These are phyloP conservation scores for Latrodectus hesperus DNA, from an alignment of 2,888 invertebrate genomes.

Conservation along the genomic window DNA sequence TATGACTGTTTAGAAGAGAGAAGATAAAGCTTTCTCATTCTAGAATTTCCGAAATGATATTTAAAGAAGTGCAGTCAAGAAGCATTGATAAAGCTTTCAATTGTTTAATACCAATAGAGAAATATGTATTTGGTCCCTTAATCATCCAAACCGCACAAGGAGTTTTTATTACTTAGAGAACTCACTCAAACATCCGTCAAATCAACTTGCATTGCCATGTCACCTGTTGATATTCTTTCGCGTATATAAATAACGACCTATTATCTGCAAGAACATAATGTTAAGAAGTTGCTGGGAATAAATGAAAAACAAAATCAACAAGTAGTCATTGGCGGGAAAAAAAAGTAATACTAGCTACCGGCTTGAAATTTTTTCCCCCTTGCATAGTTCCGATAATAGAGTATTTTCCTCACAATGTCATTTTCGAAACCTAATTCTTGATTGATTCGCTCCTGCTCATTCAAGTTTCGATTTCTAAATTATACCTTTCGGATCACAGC, in stretches of 20 bases:
- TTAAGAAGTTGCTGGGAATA: constrained; percentile 22
- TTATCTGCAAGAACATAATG: constrained; percentile 50
- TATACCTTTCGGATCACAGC: constrained; percentile 46
- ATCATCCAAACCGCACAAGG: constrained; percentile 53
- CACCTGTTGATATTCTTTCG: constrained; percentile 51
- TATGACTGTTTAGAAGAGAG: too few relatives aligned
- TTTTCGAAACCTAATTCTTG: constrained; percentile 59
- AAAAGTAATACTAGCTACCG: constrained; percentile 7
- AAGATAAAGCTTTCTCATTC: too few relatives aligned
- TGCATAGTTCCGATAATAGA: constrained; percentile 45
- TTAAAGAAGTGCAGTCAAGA: too few relatives aligned
- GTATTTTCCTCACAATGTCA: constrained; percentile 64
- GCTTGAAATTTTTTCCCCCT: constrained; percentile 8
- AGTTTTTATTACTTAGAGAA: constrained; percentile 28
- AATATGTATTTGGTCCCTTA: constrained; percentile 20
- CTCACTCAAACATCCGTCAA: constrained; percentile 52
- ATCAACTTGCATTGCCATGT: constrained; percentile 49
- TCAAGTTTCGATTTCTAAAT: constrained; percentile 64
- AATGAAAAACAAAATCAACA: constrained; percentile 7
- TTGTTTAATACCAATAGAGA: neutral
- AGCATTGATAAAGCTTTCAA: too few relatives aligned
- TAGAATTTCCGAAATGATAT: too few relatives aligned
- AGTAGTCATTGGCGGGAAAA: constrained; percentile 22
- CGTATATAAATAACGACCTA: constrained; percentile 63
- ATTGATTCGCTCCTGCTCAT: constrained; percentile 56